Base-by-base conservation (phyloP, 1,140 invertebrate genomes). In the Ceratosolen solmsi region DNA sequence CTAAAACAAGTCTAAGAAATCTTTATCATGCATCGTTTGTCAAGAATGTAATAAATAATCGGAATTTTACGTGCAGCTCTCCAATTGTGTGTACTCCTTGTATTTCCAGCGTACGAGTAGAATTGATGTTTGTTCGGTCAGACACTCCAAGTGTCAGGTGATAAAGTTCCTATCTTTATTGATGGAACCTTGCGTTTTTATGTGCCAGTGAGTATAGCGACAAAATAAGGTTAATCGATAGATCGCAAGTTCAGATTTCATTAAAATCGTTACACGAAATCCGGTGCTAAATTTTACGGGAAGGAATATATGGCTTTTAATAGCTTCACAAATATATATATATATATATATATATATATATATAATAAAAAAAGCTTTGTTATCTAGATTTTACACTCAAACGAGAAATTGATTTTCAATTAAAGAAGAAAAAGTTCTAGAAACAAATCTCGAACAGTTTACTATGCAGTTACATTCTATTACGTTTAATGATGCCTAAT, bases 211-310 rank as follows among this genome's bases (percentile, higher is more conserved):
- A 15, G 30, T 60, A 25, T 1, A 36, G 20, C 20, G 56, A 60
- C 9, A 41, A 74, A 75, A 75, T 74, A 65, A 22, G 41, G 38
- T 63, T 27, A 58, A 72, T 79, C 78, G 27, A 60, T 79, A 79
- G 78, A 72, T 79, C 22, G 17, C 27, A 22, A n/a, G 8, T 33
- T 22, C 22, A 71, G 65, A 71, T 79, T 72, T 79, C 36, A 58
- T 71, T 46, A 72, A 72, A 79, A 58, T 36, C 77, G n/a, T 38
- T 49, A 71, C 65, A 38, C 7, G n/a, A 8, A 68, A 78, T 13
- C 15, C 20, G 17, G 49, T 11, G n/a, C 33, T 15, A 63, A 76
- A 46, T 76, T 63, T 41, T 63, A 0, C 25, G 41, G 13, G 20
- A 27, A 58, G 58, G 22, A 13, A 33, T 30, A 30, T 46, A 25